Conservation (phyloP, 2,113 vertebrate species). For the Alectura lathami region DNA sequence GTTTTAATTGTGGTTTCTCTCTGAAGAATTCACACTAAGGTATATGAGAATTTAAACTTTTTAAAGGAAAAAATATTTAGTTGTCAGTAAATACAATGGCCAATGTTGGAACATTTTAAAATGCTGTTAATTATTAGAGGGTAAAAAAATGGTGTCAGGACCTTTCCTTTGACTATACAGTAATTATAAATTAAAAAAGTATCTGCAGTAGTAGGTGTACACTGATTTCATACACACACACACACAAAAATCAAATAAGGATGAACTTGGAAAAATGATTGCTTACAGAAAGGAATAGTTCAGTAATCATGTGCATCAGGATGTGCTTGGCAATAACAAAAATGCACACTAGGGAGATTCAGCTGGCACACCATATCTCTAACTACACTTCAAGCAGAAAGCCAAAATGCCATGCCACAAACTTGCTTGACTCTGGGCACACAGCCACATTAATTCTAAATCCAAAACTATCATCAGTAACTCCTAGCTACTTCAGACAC, state of each 20-base stretch:
- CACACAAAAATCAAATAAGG: not conserved
- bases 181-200: not conserved
- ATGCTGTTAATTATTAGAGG: not conserved
- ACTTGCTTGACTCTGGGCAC: not conserved
- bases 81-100: not conserved
- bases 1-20: too few relatives aligned
- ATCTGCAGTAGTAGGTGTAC: not conserved
- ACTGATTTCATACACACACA: not conserved
- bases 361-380: not conserved
- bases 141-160: accelerated
- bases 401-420: not conserved
- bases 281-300: not conserved
- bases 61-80: not conserved
- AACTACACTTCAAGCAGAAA: not conserved
- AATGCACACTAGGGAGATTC: not conserved
- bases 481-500: not conserved
- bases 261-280: not conserved
- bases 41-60: not conserved
- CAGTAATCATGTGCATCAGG: not conserved
- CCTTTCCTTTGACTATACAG: not conserved
- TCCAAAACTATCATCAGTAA: not conserved
- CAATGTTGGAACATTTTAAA: not conserved
- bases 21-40: not conserved
- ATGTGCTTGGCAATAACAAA: not conserved
- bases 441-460: not conserved